Percentiles rank a stretch among this genome's conserved stretches.
Evolutionary conservation across 1,140 invertebrate species (phyloP).

Genomic region (Wiebesia pumilae): DNA sequence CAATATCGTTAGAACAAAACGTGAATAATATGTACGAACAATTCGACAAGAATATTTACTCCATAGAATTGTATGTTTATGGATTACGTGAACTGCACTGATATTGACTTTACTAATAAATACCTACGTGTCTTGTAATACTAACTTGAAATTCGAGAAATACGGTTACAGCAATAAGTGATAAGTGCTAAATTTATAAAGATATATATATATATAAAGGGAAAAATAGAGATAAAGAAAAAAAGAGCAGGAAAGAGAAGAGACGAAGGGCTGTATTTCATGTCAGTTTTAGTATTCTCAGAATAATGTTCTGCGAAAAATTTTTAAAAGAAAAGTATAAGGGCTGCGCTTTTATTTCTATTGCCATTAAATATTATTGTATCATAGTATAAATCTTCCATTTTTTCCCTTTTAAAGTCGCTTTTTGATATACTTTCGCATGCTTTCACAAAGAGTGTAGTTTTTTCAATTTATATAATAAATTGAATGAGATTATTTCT

Average conservation of each 20-base stretch:
- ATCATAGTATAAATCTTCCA: too few species aligned
- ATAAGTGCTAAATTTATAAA: too few species aligned
- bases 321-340: not conserved
- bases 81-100: slow-evolving; percentile 4
- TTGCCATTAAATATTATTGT: too few species aligned
- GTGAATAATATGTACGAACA: slow-evolving; percentile 12
- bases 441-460: too few species aligned
- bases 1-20: slow-evolving; percentile 24
- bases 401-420: too few species aligned
- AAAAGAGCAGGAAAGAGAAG: not conserved
- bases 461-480: too few species aligned
- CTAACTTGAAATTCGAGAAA: not conserved
- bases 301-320: not conserved
- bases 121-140: not conserved
- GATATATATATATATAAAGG: not conserved
- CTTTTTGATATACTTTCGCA: too few species aligned
- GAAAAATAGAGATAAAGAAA: not conserved
- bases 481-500: too few species aligned
- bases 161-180: not conserved
- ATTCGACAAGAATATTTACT: slow-evolving; percentile 9
- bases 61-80: slow-evolving; percentile 29
- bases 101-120: not conserved
- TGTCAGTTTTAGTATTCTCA: not conserved
- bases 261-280: not conserved
- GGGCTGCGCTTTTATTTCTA: too few species aligned